These are phyloP conservation scores for Melanocharis versteri DNA, from an alignment of 2,113 vertebrate genomes.

Conservation along the genomic window DNA sequence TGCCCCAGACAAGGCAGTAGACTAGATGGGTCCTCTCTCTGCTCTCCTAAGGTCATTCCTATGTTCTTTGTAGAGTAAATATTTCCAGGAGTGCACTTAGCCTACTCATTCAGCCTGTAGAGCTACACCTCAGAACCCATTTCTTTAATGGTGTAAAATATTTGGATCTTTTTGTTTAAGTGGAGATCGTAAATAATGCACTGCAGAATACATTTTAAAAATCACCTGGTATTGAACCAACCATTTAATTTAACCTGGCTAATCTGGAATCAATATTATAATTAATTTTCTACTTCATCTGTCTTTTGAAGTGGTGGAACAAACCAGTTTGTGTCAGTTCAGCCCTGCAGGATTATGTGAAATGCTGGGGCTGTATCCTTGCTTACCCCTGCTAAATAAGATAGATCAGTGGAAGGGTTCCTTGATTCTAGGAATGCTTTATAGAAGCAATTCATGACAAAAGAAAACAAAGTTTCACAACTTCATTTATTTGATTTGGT, in stretches of 20 bases:
- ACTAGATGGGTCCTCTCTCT: neutral
- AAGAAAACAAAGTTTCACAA: neutral
- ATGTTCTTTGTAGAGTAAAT: neutral
- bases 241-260: neutral
- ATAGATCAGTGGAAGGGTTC: neutral
- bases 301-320: neutral
- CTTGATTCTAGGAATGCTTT: neutral
- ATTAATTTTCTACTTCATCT: conserved; percentile 18
- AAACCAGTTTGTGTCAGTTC: neutral
- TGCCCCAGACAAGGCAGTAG: neutral
- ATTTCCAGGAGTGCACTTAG: neutral
- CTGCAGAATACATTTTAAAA: neutral
- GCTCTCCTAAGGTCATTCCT: neutral
- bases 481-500: neutral
- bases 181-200: neutral
- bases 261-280: conserved; percentile 9
- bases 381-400: neutral
- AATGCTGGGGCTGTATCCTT: neutral
- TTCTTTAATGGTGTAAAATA: neutral
- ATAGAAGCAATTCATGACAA: neutral
- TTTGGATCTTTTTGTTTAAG: neutral
- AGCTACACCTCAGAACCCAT: neutral
- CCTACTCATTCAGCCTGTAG: neutral
- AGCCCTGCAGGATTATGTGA: neutral
- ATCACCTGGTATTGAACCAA: conserved; percentile 3